Conservation (phyloP, 2,888 invertebrate species). For the Amphimallon solstitiale region DNA sequence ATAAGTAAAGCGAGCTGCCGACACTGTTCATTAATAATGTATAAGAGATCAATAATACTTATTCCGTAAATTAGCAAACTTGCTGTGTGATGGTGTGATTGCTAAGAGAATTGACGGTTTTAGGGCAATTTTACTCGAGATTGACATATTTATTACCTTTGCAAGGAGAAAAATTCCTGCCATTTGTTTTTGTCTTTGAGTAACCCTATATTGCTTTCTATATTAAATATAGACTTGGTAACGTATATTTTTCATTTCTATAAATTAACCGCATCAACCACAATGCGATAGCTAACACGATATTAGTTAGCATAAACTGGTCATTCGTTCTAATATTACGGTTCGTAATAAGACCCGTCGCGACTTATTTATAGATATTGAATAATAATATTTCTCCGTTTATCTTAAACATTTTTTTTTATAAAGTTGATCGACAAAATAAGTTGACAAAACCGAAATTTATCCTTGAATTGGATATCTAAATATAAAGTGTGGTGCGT, state of each 20-base stretch:
- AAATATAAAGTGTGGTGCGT: too few species aligned
- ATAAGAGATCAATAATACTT: too few species aligned
- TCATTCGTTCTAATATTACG: neutral
- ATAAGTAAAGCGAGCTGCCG: too few species aligned
- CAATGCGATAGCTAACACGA: slow-evolving; percentile 22
- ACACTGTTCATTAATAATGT: too few species aligned
- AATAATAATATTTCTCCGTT: neutral
- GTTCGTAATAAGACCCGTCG: neutral
- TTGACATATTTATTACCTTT: slow-evolving; percentile 16
- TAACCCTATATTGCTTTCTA: slow-evolving; percentile 2
- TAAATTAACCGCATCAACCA: slow-evolving; percentile 28
- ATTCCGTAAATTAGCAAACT: too few species aligned
- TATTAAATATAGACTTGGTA: slow-evolving; percentile 23
- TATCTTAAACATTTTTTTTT: neutral
- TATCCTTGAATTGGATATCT: too few species aligned
- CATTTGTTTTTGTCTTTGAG: neutral
- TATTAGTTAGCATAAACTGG: slow-evolving; percentile 19
- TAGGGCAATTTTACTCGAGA: neutral
- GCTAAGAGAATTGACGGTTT: slow-evolving; percentile 13
- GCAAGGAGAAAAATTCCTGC: neutral
- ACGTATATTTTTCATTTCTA: slow-evolving; percentile 24
- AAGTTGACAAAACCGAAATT: too few species aligned
- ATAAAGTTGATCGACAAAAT: neutral
- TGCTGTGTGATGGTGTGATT: neutral
- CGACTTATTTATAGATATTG: slow-evolving; percentile 15